Conservation (phyloP, 2,113 vertebrate species). For the Laticauda laticaudata region DNA sequence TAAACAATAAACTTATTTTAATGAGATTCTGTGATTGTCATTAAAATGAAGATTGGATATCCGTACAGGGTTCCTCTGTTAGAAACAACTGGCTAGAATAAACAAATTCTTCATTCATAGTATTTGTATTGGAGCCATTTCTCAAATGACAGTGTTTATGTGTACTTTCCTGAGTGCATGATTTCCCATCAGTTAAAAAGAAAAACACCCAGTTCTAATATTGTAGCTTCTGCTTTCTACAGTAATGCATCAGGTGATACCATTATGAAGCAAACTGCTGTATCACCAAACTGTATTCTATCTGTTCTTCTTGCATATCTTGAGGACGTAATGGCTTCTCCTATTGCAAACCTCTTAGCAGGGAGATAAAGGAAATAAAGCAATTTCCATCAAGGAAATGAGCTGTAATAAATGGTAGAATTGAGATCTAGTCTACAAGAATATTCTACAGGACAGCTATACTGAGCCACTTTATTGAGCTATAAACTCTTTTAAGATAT, state of each 20-base stretch:
- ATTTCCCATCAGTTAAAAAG: background rate
- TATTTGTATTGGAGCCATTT: background rate
- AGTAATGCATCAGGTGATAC: background rate
- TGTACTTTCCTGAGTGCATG: background rate
- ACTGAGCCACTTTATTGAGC: conserved; percentile 1
- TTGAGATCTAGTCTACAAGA: background rate
- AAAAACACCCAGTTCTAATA: background rate
- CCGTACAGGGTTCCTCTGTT: background rate
- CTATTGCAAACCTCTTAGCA: background rate
- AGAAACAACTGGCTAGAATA: background rate
- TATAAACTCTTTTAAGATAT: background rate
- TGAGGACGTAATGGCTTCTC: background rate
- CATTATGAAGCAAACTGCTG: background rate
- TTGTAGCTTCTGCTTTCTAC: background rate
- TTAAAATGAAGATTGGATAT: background rate
- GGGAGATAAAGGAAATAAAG: background rate
- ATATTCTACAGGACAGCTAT: background rate
- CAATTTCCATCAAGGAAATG: background rate
- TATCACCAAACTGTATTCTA: background rate
- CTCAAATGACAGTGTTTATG: background rate
- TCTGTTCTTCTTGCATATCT: background rate
- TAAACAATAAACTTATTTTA: background rate
- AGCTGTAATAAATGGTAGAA: conserved; percentile 9
- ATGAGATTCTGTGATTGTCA: background rate
- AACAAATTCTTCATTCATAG: background rate